phyloP scores from a whole-genome alignment of 1,140 invertebrate species.

The Sycophila sp. region DNA sequence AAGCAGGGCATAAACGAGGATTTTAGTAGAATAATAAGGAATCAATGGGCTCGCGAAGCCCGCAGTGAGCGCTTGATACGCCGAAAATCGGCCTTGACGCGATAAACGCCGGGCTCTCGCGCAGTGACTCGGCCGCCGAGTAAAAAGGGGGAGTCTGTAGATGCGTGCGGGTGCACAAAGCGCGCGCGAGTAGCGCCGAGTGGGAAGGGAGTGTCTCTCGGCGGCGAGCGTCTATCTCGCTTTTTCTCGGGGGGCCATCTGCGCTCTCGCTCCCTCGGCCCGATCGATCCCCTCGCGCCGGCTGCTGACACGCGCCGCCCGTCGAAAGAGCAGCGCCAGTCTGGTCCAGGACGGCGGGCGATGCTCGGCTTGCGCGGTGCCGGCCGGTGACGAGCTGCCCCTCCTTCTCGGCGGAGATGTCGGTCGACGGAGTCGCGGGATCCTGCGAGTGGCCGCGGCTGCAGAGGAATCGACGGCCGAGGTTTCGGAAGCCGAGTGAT shows the following conservation, averaged over 20 bases:
- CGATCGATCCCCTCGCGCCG: constrained; percentile 49
- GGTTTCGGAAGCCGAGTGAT: too few species aligned
- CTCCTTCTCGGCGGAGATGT: too few species aligned
- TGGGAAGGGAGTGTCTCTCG: constrained; percentile 14
- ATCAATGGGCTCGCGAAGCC: too few species aligned
- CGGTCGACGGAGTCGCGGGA: too few species aligned
- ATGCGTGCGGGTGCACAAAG: neutral
- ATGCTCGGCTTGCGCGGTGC: constrained; percentile 41
- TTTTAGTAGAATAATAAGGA: too few species aligned
- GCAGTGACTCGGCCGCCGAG: too few species aligned
- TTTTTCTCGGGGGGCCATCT: neutral
- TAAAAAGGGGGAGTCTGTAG: neutral
- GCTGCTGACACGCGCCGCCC: constrained; percentile 1
- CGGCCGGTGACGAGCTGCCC: neutral
- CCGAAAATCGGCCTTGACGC: neutral
- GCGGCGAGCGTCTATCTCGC: too few species aligned
- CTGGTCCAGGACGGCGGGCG: constrained; percentile 56
- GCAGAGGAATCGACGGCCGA: too few species aligned
- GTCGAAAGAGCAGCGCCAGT: constrained; percentile 47
- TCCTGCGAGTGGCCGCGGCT: too few species aligned
- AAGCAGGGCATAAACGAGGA: too few species aligned
- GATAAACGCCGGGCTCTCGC: too few species aligned
- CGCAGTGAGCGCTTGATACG: neutral
- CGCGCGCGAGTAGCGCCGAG: too few species aligned
- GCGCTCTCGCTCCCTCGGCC: neutral